Conservation (phyloP, 2,113 vertebrate species). For the Quiscalus mexicanus region DNA sequence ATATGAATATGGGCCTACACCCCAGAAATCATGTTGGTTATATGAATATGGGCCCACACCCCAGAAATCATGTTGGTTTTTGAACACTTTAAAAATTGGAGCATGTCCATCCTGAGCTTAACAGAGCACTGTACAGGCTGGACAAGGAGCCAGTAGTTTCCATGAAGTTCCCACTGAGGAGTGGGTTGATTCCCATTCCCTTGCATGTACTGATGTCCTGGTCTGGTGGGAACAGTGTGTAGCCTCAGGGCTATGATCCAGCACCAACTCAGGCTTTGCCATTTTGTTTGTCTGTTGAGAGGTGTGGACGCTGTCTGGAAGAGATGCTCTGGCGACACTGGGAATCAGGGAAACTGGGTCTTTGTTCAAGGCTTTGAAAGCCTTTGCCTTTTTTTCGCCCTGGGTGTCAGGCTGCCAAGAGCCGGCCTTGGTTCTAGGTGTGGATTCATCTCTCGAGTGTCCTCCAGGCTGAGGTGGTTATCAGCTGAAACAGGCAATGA, state of each 20-base stretch:
- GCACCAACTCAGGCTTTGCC: not conserved
- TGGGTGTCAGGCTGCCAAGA: not conserved
- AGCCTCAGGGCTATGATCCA: not conserved
- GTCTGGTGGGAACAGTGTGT: not conserved
- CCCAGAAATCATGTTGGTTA: fast-evolving
- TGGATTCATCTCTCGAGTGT: not conserved
- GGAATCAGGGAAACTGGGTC: not conserved
- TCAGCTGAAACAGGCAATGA: slow-evolving; percentile 45
- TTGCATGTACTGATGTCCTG: not conserved
- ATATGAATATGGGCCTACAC: too few relatives aligned
- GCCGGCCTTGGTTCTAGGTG: not conserved
- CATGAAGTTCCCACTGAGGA: fast-evolving
- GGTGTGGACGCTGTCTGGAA: fast-evolving
- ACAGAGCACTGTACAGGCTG: not conserved
- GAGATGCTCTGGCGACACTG: fast-evolving
- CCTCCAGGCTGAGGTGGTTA: slow-evolving; percentile 16
- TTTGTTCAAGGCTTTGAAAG: slow-evolving; percentile 36
- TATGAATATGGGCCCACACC: not conserved
- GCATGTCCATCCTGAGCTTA: not conserved
- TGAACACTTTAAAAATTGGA: not conserved
- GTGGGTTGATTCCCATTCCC: not conserved
- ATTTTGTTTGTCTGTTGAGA: not conserved
- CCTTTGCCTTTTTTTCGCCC: not conserved
- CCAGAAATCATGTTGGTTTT: fast-evolving
- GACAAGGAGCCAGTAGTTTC: not conserved